These are phyloP conservation scores for Ceratoteleas bidentatus DNA, from an alignment of 1,140 invertebrate genomes.

Conservation along the genomic window DNA sequence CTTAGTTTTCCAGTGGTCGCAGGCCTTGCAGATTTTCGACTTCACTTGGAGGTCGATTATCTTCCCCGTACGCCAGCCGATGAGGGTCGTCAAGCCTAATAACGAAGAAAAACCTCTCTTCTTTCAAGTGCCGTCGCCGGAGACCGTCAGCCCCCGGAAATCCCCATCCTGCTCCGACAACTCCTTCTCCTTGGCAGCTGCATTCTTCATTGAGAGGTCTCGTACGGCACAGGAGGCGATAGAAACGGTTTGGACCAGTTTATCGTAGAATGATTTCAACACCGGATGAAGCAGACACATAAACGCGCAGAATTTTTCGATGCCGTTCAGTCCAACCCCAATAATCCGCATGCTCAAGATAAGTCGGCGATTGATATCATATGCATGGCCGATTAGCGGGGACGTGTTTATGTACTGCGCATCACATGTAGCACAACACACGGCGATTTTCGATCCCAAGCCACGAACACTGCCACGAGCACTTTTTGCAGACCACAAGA, in stretches of 20 bases:
- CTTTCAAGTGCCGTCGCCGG: slow-evolving; percentile 14
- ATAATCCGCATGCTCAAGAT: slow-evolving; percentile 16
- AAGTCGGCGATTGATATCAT: slow-evolving; percentile 26
- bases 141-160: neutral
- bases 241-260: neutral
- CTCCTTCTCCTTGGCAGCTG: slow-evolving; percentile 15
- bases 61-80: slow-evolving; percentile 19
- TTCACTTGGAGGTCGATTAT: slow-evolving; percentile 16
- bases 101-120: slow-evolving; percentile 24
- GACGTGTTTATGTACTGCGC: slow-evolving; percentile 9
- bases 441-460: slow-evolving; percentile 18
- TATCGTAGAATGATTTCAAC: slow-evolving; percentile 13
- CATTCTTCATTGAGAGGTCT: slow-evolving; percentile 11
- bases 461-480: slow-evolving; percentile 11
- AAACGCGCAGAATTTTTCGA: slow-evolving; percentile 26
- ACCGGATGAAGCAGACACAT: slow-evolving; percentile 22
- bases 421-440: slow-evolving; percentile 20
- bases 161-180: neutral
- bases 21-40: slow-evolving; percentile 19
- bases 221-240: slow-evolving; percentile 7
- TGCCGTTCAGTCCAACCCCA: slow-evolving; percentile 13
- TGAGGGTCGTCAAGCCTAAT: slow-evolving; percentile 7
- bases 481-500: slow-evolving; percentile 17
- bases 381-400: slow-evolving; percentile 20
- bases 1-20: slow-evolving; percentile 11